Evolutionary conservation across 1,140 invertebrate species (phyloP).

Genomic region (Periplaneta americana): DNA sequence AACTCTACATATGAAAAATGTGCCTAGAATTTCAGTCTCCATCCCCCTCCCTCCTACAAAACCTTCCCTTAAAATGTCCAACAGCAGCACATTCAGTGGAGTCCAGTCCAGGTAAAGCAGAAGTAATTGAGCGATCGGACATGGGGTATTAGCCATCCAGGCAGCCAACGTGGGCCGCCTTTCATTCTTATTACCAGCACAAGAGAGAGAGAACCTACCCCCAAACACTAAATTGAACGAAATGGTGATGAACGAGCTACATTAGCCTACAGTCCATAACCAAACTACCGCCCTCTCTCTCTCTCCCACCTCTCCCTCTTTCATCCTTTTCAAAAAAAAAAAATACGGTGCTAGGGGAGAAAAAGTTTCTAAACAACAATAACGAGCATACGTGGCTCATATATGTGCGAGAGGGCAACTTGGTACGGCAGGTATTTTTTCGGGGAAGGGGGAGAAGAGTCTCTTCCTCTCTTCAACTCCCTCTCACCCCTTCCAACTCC

Average conservation of each 20-base stretch:
- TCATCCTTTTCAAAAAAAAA: background rate
- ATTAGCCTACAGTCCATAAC: slow-evolving; percentile 6
- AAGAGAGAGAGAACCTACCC: background rate
- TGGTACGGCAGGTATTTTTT: background rate
- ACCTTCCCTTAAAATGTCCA: background rate
- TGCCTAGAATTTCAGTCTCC: background rate
- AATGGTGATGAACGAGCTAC: slow-evolving; percentile 7
- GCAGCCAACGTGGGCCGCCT: background rate
- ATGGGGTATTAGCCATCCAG: background rate
- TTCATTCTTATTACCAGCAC: slow-evolving; percentile 2
- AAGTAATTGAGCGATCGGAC: slow-evolving; percentile 7
- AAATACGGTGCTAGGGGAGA: background rate
- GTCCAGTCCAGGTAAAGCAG: background rate
- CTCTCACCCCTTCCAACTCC: background rate
- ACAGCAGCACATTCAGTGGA: background rate
- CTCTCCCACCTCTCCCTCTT: too few species aligned
- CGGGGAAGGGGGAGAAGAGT: background rate
- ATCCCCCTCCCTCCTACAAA: background rate
- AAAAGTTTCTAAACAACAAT: background rate
- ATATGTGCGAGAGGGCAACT: background rate
- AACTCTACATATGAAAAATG: background rate
- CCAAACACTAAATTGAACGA: slow-evolving; percentile 7
- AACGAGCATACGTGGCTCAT: background rate
- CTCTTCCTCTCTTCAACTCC: background rate
- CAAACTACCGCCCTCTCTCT: background rate